Conservation (phyloP, 1,140 invertebrate genomes). For the Trichonephila clavipes region DNA sequence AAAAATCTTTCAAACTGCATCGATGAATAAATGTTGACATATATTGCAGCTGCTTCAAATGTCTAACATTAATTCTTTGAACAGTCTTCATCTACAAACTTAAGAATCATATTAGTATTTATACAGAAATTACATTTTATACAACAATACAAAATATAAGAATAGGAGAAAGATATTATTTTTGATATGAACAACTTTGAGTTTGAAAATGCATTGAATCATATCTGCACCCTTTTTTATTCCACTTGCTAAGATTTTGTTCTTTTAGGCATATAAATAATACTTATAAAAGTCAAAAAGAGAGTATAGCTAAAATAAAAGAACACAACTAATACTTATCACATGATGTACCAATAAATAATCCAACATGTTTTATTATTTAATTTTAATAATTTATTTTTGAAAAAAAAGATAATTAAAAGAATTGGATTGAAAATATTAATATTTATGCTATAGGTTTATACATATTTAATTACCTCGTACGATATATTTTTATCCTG, state of each 20-base stretch:
- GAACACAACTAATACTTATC: neutral
- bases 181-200: conserved; percentile 15
- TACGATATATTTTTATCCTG: too few relatives aligned
- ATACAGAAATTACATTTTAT: conserved; percentile 26
- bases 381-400: neutral
- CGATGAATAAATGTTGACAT: too few relatives aligned
- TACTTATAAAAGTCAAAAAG: conserved; percentile 24
- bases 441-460: too few relatives aligned
- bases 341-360: conserved; percentile 28
- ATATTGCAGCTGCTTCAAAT: too few relatives aligned
- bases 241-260: conserved; percentile 32
- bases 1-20: too few relatives aligned
- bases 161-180: neutral
- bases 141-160: neutral
- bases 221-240: neutral
- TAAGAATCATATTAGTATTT: neutral
- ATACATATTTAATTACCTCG: too few relatives aligned
- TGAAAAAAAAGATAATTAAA: neutral
- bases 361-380: neutral
- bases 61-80: too few relatives aligned
- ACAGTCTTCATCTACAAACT: neutral
- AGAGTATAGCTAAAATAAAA: neutral
- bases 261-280: conserved; percentile 49
- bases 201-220: neutral
- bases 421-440: too few relatives aligned